phyloP scores from a whole-genome alignment of 2,113 vertebrate genomes.

The Caranx melampygus region DNA sequence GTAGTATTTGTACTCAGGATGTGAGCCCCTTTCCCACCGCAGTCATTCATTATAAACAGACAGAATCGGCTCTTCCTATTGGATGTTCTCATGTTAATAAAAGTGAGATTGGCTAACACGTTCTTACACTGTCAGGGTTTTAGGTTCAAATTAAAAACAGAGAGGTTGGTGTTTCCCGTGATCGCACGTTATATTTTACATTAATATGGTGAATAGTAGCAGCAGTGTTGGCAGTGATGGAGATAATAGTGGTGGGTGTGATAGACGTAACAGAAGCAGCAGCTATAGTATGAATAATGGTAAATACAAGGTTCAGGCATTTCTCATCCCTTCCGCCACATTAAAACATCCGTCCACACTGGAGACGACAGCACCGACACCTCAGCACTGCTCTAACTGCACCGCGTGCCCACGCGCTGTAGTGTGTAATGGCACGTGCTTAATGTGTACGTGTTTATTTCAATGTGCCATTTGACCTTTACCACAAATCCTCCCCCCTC shows the following conservation, averaged over 20 bases:
- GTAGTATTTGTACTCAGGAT: neutral
- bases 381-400: neutral
- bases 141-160: neutral
- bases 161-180: neutral
- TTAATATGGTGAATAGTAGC: neutral
- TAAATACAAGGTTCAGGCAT: neutral
- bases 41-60: neutral
- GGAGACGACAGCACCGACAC: neutral
- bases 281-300: too few species aligned
- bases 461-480: conserved; percentile 28
- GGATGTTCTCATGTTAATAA: neutral
- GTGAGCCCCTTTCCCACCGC: too few species aligned
- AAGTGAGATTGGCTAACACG: neutral
- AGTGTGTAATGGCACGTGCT: neutral
- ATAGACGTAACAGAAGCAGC: neutral
- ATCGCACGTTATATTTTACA: neutral
- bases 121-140: neutral
- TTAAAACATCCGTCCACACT: neutral
- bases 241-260: neutral
- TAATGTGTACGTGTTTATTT: conserved; percentile 9
- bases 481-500: conserved; percentile 9
- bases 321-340: neutral
- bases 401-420: neutral
- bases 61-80: neutral
- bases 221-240: neutral